A percentile compares a stretch with the other conserved stretches of the same genome.
Conservation (phyloP, 92 coral and sea anemone genomes). For the Paragorgia papillata region DNA sequence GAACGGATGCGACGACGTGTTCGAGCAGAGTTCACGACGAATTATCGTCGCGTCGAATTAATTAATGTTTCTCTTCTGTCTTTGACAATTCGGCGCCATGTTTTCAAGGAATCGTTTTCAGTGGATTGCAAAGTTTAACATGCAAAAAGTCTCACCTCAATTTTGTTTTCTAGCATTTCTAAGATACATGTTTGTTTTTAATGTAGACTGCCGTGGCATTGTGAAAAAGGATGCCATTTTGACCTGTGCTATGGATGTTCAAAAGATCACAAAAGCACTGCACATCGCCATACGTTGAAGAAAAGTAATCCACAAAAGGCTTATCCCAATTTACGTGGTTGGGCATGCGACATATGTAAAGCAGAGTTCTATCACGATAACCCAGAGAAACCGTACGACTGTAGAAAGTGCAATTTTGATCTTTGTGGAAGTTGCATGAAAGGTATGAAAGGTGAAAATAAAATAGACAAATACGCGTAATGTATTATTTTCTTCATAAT, state of each 20-base stretch:
- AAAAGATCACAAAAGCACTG: slow-evolving; percentile 7
- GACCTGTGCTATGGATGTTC: slow-evolving; percentile 23
- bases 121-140: too few species aligned
- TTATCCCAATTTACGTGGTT: not conserved
- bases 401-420: slow-evolving; percentile 15
- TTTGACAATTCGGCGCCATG: too few species aligned
- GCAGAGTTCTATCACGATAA: not conserved
- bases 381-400: slow-evolving; percentile 11
- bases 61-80: too few species aligned
- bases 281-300: slow-evolving; percentile 10
- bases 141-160: too few species aligned
- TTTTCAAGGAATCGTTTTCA: too few species aligned
- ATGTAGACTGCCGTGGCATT: not conserved
- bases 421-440: slow-evolving; percentile 22
- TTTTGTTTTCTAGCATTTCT: too few species aligned
- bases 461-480: too few species aligned
- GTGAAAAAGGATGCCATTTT: not conserved
- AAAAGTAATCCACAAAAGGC: slow-evolving; percentile 3
- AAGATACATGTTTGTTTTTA: too few species aligned
- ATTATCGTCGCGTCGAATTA: too few species aligned
- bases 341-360: slow-evolving; percentile 12
- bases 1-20: too few species aligned
- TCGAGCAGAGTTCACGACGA: too few species aligned
- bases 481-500: too few species aligned
- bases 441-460: slow-evolving; percentile 17